A percentile compares a stretch with the other conserved stretches of the same genome.
Conservation (phyloP, 2,888 invertebrate species). For the Leptinotarsa rubiginosa region DNA sequence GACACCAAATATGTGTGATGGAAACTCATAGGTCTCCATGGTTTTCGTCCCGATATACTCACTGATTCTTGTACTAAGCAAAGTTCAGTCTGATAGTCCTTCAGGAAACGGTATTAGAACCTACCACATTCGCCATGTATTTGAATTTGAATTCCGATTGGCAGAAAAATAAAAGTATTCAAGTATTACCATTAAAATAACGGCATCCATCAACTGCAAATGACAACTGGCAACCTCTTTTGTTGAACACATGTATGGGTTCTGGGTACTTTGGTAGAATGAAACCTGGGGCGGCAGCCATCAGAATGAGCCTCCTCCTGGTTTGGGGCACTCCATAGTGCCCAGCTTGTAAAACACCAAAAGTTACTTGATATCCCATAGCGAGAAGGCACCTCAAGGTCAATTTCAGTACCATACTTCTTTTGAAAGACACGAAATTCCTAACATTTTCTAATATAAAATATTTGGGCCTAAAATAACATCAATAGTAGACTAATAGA, state of each 20-base stretch:
- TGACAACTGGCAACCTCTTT: slow-evolving; percentile 73
- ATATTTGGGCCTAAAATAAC: slow-evolving; percentile 73
- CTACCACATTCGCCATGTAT: too few relatives aligned
- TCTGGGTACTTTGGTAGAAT: slow-evolving; percentile 82
- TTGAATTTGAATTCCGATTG: too few relatives aligned
- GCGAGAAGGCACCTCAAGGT: slow-evolving; percentile 80
- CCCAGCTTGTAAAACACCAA: slow-evolving; percentile 88
- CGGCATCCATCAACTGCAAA: slow-evolving; percentile 72
- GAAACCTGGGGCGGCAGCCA: slow-evolving; percentile 86
- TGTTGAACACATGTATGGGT: slow-evolving; percentile 82
- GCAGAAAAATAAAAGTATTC: not conserved
- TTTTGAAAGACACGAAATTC: slow-evolving; percentile 87
- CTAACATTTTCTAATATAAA: slow-evolving; percentile 88
- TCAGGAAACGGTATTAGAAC: too few relatives aligned
- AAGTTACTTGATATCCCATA: slow-evolving; percentile 90
- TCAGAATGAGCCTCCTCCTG: slow-evolving; percentile 76
- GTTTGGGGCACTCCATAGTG: slow-evolving; percentile 89
- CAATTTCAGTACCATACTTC: slow-evolving; percentile 83
- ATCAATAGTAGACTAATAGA: not conserved
- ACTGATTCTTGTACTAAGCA: too few relatives aligned
- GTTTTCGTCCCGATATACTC: too few relatives aligned
- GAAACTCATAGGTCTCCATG: too few relatives aligned
- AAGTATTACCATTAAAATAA: slow-evolving; percentile 59
- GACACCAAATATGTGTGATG: too few relatives aligned
- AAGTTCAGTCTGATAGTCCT: too few relatives aligned